A percentile compares a stretch with the other conserved stretches of the same genome.
Conservation (phyloP, 2,113 vertebrate species). For the Microcebus murinus region DNA sequence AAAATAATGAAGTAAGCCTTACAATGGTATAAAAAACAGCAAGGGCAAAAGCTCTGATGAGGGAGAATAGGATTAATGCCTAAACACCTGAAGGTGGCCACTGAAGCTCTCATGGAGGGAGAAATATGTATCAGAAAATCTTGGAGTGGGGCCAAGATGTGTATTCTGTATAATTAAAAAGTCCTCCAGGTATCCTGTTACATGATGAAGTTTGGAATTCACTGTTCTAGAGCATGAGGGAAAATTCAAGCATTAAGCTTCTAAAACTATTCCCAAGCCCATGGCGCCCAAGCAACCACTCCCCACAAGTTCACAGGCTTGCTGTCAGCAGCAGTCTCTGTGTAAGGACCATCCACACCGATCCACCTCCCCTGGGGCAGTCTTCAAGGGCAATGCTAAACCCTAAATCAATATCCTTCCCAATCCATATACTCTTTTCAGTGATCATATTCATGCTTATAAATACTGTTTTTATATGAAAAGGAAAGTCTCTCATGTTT, state of each 20-base stretch:
- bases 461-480: neutral
- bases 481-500: neutral
- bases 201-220: neutral
- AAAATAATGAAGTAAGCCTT: neutral
- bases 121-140: neutral
- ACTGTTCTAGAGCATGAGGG: neutral
- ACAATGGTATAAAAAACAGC: neutral
- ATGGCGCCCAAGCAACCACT: neutral
- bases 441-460: neutral
- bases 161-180: neutral
- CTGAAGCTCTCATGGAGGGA: accelerated
- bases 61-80: neutral
- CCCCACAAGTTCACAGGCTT: neutral
- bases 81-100: neutral
- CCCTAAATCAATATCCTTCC: neutral
- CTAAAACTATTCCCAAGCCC: neutral
- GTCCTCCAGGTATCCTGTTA: neutral
- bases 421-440: neutral
- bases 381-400: neutral
- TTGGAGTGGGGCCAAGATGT: neutral
- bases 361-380: neutral
- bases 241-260: neutral
- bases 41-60: neutral
- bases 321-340: neutral
- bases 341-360: no score